Evolutionary conservation across 2,113 vertebrate genomes (phyloP), one percentile per base, ranked within the genome.

Genomic region (Perca flavescens): DNA sequence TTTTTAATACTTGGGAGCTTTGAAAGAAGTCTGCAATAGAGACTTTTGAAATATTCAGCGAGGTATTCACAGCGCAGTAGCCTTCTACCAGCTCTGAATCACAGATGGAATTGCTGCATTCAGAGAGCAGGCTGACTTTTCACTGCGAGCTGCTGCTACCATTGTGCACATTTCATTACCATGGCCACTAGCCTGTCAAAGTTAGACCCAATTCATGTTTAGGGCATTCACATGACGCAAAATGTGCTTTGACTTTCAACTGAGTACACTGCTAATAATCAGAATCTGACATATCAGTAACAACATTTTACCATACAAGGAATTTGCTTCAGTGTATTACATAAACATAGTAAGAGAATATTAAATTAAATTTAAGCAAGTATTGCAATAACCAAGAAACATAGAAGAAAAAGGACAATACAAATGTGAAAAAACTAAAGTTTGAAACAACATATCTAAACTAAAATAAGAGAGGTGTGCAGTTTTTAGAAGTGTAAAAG

Each of bases 21-120:
- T 4, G 6, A 76, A 66, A 82, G 36, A 71, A 31, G 47, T n/a
- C 62, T 60, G 79, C 61, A 83, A 86, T 14, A 61, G 50, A 74
- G 79, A 63, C 34, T 57, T 77, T 43, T 87, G 74, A 89, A 90
- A 85, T 84, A 91, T 89, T 89, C 82, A 89, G 50, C 2, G 4
- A 88, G 66, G 69, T 74, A 80, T 83, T 90, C 81, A 72, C 36
- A 71, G 85, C 40, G 49, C 47, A 64, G 57, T 74, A 80, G 86
- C 69, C 36, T 87, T 86, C 22, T 25, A 68, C 43, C 36, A 57
- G 60, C 70, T 43, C 40, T 74, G 77, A 76, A 79, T 68, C 28
- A 31, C 64, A 25, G 67, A 81, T 62, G 67, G 73, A 88, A 86
- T 34, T 56, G 68, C 49, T 78, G 64, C 49, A 79, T 84, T 75